These are phyloP conservation scores for Limnephilus auricula DNA, from an alignment of 2,888 invertebrate genomes.

Conservation along the genomic window DNA sequence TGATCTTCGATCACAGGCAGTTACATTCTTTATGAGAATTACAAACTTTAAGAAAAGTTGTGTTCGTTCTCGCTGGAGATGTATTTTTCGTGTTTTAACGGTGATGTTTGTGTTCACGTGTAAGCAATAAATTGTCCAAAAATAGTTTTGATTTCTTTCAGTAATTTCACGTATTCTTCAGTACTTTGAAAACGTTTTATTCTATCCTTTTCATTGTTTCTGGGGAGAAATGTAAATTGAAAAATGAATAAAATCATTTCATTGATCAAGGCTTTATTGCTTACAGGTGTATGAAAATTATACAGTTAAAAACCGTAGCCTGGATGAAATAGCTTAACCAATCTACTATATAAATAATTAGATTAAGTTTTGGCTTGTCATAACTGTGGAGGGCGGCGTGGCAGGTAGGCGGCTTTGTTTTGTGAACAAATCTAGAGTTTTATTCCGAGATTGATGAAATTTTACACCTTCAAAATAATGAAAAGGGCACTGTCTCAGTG, in stretches of 20 bases:
- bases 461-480: no score
- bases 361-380: no score
- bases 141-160: not conserved
- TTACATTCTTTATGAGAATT: not conserved
- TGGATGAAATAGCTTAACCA: no score
- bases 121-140: not conserved
- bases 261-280: not conserved
- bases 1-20: not conserved
- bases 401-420: no score
- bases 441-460: no score
- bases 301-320: no score
- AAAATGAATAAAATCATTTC: not conserved
- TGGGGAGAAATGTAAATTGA: not conserved
- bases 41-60: not conserved
- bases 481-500: no score
- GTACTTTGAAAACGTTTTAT: not conserved
- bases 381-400: no score
- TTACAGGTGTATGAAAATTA: not conserved
- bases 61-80: not conserved
- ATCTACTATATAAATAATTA: no score
- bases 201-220: not conserved
- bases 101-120: not conserved
- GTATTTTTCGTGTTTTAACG: not conserved
- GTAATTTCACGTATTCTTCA: not conserved
- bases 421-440: no score